Base-by-base conservation (phyloP, 2,888 invertebrate genomes). In the Tetragonisca angustula region DNA sequence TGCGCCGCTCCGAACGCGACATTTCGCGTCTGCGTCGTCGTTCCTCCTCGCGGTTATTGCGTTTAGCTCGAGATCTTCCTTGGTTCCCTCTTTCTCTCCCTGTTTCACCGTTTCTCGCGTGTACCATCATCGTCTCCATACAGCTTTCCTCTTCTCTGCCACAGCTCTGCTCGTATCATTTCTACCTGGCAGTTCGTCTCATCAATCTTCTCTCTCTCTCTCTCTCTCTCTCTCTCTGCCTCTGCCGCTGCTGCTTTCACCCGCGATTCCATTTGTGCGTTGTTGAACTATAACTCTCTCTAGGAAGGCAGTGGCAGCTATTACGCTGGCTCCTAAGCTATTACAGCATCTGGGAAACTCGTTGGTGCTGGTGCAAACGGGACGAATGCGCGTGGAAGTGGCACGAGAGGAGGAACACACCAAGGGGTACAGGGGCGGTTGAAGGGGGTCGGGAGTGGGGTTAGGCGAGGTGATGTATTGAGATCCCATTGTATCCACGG, bases 401-500 rank as follows among this genome's bases (percentile, higher is more conserved):
- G 84, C 74, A 68, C 56, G 76, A 78, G 70, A 76, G 73, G 49
- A 73, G 84, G 84, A 73, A 85, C 59, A 85, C 59, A 79, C 52
- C 70, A 19, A 11, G 76, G 82, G 77, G 83, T 82, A 82, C 65
- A 72, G 80, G 84, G n/a, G 43, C 72, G 73, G 77, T 43, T 69
- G 79, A 74, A 62, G 32, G 69, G 59, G 81, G 72, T 62, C 50
- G 70, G 73, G 75, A 75, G 83, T 88, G 86, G 87, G 91, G 93
- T 93, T 94, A 94, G 92, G 91, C 89, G 92, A 94, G 93, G 94
- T 94, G 94, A 94, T 94, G 94, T 94, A 94, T 94, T 94, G 94
- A 94, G 94, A 94, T 94, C 94, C 94, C 94, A 94, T 94, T 94
- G 94, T 94, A 94, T 94, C 94, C 92, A 89, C 90, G 92, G 93